phyloP scores from a whole-genome alignment of 2,888 invertebrate species.

The Hirtodrosophila confusa region DNA sequence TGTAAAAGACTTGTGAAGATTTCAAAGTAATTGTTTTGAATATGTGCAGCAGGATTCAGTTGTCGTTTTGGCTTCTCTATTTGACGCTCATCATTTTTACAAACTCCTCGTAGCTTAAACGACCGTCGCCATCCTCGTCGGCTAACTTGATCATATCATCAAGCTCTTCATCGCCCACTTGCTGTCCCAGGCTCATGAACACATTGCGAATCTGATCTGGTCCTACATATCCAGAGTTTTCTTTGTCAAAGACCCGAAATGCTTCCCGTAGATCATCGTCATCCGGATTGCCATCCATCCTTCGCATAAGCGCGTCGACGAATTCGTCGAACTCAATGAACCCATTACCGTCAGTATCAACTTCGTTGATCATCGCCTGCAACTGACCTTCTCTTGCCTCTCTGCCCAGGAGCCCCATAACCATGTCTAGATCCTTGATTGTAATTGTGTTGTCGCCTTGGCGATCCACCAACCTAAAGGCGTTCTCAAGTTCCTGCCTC shows the following conservation, averaged over 20 bases:
- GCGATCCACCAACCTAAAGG: background rate
- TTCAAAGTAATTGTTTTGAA: too few relatives aligned
- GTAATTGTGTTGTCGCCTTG: background rate
- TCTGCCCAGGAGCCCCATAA: background rate
- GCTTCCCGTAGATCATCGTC: conserved; percentile 95
- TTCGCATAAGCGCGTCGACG: conserved; percentile 98
- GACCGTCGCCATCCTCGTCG: conserved; percentile 98
- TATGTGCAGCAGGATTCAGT: too few relatives aligned
- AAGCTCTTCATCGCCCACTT: conserved; percentile 98
- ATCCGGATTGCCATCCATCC: conserved; percentile 99
- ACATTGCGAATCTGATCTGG: conserved; percentile 98
- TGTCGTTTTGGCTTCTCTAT: background rate
- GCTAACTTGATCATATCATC: conserved; percentile 99
- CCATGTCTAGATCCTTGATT: background rate
- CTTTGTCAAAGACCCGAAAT: conserved; percentile 91
- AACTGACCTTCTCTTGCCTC: conserved; percentile 69
- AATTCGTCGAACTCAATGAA: conserved; percentile 99
- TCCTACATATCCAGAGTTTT: conserved; percentile 98
- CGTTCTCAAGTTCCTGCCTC: background rate
- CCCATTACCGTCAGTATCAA: conserved; percentile 90
- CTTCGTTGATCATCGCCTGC: conserved; percentile 99
- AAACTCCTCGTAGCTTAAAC: conserved; percentile 90
- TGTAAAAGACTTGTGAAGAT: too few relatives aligned
- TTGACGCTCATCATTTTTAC: conserved; percentile 91
- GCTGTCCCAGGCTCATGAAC: conserved; percentile 99